These are phyloP conservation scores for Sogatella furcifera DNA, from an alignment of 1,140 invertebrate genomes.

Conservation along the genomic window DNA sequence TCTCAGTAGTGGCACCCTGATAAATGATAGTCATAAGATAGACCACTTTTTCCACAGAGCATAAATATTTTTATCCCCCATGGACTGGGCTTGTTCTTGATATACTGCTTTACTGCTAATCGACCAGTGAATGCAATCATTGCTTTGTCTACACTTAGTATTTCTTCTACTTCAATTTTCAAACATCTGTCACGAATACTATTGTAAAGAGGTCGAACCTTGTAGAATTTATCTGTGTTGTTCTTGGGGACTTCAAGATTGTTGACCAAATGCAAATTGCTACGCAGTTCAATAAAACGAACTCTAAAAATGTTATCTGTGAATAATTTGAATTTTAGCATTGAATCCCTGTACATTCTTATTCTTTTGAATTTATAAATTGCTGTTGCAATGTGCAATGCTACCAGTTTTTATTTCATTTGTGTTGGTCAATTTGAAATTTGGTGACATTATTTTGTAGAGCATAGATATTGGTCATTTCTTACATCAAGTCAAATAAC, in stretches of 20 bases:
- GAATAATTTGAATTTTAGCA: neutral
- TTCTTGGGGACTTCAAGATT: neutral
- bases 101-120: conserved; percentile 23
- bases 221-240: neutral
- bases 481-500: too few species aligned
- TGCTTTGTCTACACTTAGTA: neutral
- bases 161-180: neutral
- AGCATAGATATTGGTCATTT: neutral
- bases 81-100: conserved; percentile 22
- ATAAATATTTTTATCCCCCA: conserved; percentile 20
- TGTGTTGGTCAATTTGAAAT: neutral
- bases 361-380: neutral
- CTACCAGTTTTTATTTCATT: neutral
- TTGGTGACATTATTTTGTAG: neutral
- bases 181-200: neutral
- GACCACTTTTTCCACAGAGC: conserved; percentile 12
- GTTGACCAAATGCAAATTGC: neutral
- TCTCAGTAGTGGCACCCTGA: conserved; percentile 25
- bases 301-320: neutral
- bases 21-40: conserved; percentile 25
- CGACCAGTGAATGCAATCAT: conserved; percentile 3
- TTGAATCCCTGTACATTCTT: neutral
- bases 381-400: neutral
- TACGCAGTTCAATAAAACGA: neutral
- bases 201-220: neutral